Percentiles rank a stretch among this genome's conserved stretches.
Conservation (phyloP, 2,888 invertebrate species). For the Scotopteryx bipunctaria region DNA sequence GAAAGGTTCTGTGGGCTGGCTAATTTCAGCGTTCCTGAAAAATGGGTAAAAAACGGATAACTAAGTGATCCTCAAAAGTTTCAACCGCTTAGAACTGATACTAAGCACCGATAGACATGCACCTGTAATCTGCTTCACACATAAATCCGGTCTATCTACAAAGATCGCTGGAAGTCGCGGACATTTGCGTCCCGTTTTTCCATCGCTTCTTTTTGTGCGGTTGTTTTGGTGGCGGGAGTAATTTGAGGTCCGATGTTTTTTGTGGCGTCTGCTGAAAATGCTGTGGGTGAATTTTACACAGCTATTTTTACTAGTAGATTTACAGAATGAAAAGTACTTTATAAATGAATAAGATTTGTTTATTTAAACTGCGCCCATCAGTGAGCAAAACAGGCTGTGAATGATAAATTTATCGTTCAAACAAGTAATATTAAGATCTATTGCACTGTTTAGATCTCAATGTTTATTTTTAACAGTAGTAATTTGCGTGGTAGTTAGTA, state of each 20-base stretch:
- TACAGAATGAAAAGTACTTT: no score
- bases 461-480: no score
- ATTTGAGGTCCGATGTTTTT: slow-evolving; percentile 19
- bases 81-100: neutral
- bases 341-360: neutral
- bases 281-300: slow-evolving; percentile 8
- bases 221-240: slow-evolving; percentile 41
- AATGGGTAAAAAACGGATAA: no score
- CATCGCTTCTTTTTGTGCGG: slow-evolving; percentile 48
- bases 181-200: slow-evolving; percentile 60
- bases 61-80: no score
- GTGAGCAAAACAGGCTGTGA: no score
- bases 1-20: no score
- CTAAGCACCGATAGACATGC: neutral
- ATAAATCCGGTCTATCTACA: slow-evolving; percentile 17
- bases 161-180: slow-evolving; percentile 55
- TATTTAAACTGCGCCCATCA: no score
- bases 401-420: no score
- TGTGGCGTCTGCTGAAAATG: slow-evolving; percentile 8
- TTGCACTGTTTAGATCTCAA: no score
- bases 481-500: no score
- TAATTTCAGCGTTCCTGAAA: no score
- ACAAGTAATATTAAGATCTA: no score
- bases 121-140: slow-evolving; percentile 3
- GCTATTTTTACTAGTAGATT: neutral